Conservation (phyloP, 2,113 vertebrate genomes). For the Bubo bubo region DNA sequence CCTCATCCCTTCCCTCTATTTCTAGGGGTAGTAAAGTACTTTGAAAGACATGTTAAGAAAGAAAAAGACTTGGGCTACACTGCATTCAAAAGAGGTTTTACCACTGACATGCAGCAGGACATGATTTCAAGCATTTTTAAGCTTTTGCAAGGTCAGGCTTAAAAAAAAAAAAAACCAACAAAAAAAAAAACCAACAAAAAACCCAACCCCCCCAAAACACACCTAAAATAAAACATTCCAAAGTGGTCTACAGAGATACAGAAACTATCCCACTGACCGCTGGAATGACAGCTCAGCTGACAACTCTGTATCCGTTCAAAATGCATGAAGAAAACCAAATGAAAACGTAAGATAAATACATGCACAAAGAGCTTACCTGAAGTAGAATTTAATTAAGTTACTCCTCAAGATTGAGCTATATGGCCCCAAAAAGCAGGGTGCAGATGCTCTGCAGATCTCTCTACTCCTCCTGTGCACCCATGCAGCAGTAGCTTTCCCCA, state of each 20-base stretch:
- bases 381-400: not conserved
- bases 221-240: not conserved
- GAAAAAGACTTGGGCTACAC: not conserved
- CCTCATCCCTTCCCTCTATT: not conserved
- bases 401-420: not conserved
- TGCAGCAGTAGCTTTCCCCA: not conserved
- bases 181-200: too few relatives aligned
- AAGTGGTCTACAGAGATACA: not conserved
- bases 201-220: not conserved
- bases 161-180: not conserved
- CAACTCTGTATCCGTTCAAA: not conserved
- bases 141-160: not conserved
- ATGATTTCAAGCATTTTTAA: not conserved
- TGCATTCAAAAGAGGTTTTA: not conserved
- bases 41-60: not conserved
- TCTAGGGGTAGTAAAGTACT: not conserved
- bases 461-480: not conserved
- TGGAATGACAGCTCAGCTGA: not conserved
- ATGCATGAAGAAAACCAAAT: not conserved
- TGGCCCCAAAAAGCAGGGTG: not conserved
- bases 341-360: not conserved
- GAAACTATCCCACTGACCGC: not conserved
- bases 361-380: conserved; percentile 28
- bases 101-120: not conserved
- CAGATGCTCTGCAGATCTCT: not conserved